A percentile compares a stretch with the other conserved stretches of the same genome.
Evolutionary conservation across 2,888 invertebrate species (phyloP).

Genomic region (Coenonympha glycerion): DNA sequence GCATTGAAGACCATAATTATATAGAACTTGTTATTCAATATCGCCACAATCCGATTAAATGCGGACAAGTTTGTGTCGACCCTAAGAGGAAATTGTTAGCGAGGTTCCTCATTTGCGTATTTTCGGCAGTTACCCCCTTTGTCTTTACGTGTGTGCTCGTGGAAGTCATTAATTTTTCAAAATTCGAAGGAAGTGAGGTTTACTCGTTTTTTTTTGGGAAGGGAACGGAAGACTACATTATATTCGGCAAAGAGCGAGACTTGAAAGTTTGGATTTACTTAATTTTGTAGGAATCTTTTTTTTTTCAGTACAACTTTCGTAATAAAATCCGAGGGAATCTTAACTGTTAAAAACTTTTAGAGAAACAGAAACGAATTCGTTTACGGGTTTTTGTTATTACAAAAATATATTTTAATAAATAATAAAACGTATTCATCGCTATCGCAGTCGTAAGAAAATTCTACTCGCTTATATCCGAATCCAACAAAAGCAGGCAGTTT

Average conservation of each 20-base stretch:
- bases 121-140: constrained; percentile 59
- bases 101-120: constrained; percentile 51
- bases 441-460: no score
- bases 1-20: not conserved
- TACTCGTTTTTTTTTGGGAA: constrained; percentile 35
- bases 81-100: constrained; percentile 62
- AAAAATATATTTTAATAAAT: no score
- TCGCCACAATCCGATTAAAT: not conserved
- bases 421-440: no score
- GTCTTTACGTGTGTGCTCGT: constrained; percentile 59
- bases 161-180: constrained; percentile 62
- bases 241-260: constrained; percentile 19
- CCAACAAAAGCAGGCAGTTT: no score
- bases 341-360: no score
- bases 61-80: not conserved
- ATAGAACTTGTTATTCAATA: no score
- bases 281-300: not conserved
- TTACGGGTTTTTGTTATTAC: no score
- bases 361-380: no score
- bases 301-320: not conserved
- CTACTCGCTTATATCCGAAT: no score
- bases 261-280: not conserved
- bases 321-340: not conserved
- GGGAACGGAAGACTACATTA: constrained; percentile 29
- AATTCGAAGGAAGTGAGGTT: constrained; percentile 54